Conservation (phyloP, 2,113 vertebrate genomes). For the Odobenus rosmarus region DNA sequence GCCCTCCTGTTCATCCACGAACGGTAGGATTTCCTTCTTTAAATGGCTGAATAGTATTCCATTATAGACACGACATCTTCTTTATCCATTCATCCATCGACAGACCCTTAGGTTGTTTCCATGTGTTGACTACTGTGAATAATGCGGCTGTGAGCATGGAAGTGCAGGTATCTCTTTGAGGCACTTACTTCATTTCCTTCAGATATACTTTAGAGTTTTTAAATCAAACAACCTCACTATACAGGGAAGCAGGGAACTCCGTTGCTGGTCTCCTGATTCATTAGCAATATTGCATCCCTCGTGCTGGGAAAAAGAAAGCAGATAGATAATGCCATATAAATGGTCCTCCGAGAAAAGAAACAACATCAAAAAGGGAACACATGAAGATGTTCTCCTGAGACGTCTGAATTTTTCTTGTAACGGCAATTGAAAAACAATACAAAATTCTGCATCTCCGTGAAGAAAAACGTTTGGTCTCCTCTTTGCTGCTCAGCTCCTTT, state of each 20-base stretch:
- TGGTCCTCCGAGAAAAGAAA: not conserved
- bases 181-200: not conserved
- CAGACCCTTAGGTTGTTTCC: not conserved
- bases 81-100: not conserved
- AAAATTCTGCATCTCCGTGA: not conserved
- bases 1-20: not conserved
- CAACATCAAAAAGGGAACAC: not conserved
- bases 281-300: not conserved
- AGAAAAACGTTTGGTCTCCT: not conserved
- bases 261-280: fast-evolving
- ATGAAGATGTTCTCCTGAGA: not conserved
- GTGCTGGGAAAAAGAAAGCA: not conserved
- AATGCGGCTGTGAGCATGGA: not conserved
- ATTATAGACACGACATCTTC: not conserved
- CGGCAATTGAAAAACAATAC: not conserved
- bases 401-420: not conserved
- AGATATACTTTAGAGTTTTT: not conserved
- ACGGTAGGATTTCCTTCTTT: not conserved
- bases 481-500: not conserved
- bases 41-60: not conserved
- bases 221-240: not conserved
- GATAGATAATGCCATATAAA: not conserved
- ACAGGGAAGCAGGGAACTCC: not conserved
- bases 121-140: not conserved
- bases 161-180: not conserved